These are phyloP conservation scores for Cybosia mesomella DNA, from an alignment of 2,888 invertebrate genomes.

Conservation along the genomic window DNA sequence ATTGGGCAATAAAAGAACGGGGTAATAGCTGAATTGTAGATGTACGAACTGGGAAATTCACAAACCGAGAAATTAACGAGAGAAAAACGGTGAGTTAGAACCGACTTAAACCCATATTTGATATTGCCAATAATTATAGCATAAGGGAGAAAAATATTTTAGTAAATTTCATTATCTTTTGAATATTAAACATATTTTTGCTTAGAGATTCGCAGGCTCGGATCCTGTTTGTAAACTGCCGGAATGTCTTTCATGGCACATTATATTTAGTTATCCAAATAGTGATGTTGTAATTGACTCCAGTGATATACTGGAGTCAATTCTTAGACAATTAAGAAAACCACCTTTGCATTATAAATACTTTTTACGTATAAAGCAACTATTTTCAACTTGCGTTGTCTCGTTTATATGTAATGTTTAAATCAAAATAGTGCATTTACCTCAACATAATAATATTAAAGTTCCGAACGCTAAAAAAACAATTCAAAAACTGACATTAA, in stretches of 20 bases:
- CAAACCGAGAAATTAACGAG: not conserved
- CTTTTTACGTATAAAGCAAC: not conserved
- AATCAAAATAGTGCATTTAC: constrained; percentile 16
- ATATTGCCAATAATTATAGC: not conserved
- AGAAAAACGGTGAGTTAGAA: not conserved
- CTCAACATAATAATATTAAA: constrained; percentile 44
- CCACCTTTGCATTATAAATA: not conserved
- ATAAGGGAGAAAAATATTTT: not conserved
- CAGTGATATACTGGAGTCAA: not conserved
- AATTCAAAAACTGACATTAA: constrained; percentile 56
- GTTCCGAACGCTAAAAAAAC: constrained; percentile 50
- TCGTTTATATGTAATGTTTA: not conserved
- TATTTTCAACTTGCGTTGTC: not conserved
- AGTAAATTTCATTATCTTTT: not conserved
- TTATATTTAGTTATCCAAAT: not conserved
- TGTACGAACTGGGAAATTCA: not conserved
- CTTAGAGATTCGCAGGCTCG: constrained; percentile 1
- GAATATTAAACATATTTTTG: not conserved
- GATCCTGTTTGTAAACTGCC: not conserved
- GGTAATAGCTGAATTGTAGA: not conserved
- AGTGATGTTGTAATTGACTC: too few relatives aligned
- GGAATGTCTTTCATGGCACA: not conserved
- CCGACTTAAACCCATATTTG: not conserved
- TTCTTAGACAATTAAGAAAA: not conserved
- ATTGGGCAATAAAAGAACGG: not conserved